Evolutionary conservation across 1,140 invertebrate genomes (phyloP), one percentile per base, ranked within the genome.

Genomic region (Pseudobourletiella spinata): DNA sequence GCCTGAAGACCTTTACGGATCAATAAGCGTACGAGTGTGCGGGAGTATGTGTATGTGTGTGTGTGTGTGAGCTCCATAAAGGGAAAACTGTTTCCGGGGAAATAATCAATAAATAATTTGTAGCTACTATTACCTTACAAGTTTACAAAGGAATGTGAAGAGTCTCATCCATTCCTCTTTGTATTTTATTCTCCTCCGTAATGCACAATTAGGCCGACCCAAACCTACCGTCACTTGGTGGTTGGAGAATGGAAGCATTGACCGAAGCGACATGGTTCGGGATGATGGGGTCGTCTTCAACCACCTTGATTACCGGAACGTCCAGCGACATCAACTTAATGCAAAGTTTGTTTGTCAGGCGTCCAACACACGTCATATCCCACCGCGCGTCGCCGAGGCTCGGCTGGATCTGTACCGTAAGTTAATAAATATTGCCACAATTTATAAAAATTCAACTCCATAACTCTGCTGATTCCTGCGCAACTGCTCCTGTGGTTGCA

Each of bases 401-500:
- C 84, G 88, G 55, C 78, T 93, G 70, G 86, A 92, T 74, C 82
- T 93, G 66, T 90, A 91, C 76, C 80, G 89, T 92, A 78, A 90
- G 89, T 88, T 69, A 25, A 48, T n/a, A n/a, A n/a, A n/a, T n/a
- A n/a, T n/a, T n/a, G n/a, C n/a, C n/a, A n/a, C n/a, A n/a, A n/a
- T n/a, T 22, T 28, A 14, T 51, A 18, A 57, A 26, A 15, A 22
- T 26, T 57, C 3, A 46, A 43, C 50, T 1, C 51, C 22, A 3
- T 52, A 14, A 8, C 3, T 52, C 32, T 46, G 4, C 44, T 6
- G 44, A n/a, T 15, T 48, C 11, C 46, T 48, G 18, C n/a, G n/a
- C n/a, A n/a, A n/a, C n/a, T n/a, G n/a, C n/a, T n/a, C n/a, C n/a
- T n/a, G n/a, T n/a, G n/a, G n/a, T n/a, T n/a, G n/a, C n/a, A n/a